phyloP scores from a whole-genome alignment of 2,797 vertebrate genomes.

The Chrosomus eos region DNA sequence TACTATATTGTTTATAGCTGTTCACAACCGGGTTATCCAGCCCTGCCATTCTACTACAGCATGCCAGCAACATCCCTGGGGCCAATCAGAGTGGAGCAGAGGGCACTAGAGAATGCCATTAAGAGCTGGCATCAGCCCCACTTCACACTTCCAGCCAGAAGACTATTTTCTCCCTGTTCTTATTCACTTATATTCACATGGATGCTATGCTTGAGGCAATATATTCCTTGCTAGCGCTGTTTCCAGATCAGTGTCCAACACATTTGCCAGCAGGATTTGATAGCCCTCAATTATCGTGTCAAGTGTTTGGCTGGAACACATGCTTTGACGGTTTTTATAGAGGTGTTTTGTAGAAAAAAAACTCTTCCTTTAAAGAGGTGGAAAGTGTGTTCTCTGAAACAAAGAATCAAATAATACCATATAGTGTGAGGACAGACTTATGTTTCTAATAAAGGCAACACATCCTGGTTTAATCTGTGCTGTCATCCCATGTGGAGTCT shows the following conservation, averaged over 20 bases:
- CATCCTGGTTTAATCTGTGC: slow-evolving; percentile 22
- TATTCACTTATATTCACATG: slow-evolving; percentile 6
- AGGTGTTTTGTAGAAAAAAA: not conserved
- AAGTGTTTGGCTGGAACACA: slow-evolving; percentile 11
- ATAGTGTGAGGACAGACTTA: not conserved
- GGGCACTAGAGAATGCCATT: slow-evolving; percentile 36
- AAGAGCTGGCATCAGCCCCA: slow-evolving; percentile 45
- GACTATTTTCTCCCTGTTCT: slow-evolving; percentile 20
- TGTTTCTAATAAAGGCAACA: slow-evolving; percentile 58
- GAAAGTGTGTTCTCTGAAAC: not conserved
- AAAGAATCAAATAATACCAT: not conserved
- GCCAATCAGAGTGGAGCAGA: slow-evolving; percentile 37
- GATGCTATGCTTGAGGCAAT: not conserved
- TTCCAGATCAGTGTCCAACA: slow-evolving; percentile 62
- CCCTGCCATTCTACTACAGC: not conserved
- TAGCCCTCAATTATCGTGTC: slow-evolving; percentile 38
- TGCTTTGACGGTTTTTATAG: not conserved
- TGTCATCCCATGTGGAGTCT: slow-evolving; percentile 36
- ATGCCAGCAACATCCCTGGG: slow-evolving; percentile 16
- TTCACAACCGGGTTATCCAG: slow-evolving; percentile 19
- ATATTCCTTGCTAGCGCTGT: slow-evolving; percentile 43
- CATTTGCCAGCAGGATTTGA: slow-evolving; percentile 61
- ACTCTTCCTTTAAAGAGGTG: not conserved
- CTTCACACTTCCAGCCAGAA: slow-evolving; percentile 16
- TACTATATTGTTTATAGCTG: slow-evolving; percentile 14